phyloP scores from a whole-genome alignment of 2,113 vertebrate species.

The Benitochromis conjunctus region DNA sequence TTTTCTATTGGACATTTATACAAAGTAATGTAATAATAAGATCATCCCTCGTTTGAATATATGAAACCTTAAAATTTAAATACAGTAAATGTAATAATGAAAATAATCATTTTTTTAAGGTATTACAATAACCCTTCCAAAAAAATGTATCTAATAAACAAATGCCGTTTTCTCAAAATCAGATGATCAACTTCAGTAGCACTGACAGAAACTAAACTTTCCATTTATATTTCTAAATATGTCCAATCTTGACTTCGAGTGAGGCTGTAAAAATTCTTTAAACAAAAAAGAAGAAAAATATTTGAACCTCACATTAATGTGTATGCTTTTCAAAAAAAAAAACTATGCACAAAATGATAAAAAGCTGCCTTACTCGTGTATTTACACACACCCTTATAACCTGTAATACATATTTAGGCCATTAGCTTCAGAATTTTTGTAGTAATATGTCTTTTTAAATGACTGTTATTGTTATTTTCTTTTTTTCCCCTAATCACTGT shows the following conservation, averaged over 20 bases:
- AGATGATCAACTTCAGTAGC: fast-evolving
- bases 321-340: not conserved
- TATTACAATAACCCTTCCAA: not conserved
- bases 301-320: not conserved
- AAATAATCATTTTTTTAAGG: not conserved
- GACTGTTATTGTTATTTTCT: not conserved
- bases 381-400: not conserved
- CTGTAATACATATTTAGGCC: not conserved
- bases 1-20: not conserved
- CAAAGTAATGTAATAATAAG: not conserved
- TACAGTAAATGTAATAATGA: not conserved
- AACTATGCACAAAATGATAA: not conserved
- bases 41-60: not conserved
- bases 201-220: not conserved
- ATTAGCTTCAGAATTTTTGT: fast-evolving
- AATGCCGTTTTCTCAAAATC: not conserved
- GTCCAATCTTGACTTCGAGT: not conserved
- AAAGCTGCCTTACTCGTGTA: not conserved
- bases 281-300: not conserved
- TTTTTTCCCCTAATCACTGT: not conserved
- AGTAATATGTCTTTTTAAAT: not conserved
- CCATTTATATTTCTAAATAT: not conserved
- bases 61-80: not conserved
- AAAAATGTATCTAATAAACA: not conserved
- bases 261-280: not conserved